phyloP scores from a whole-genome alignment of 2,113 vertebrate species.

The Zeus faber region DNA sequence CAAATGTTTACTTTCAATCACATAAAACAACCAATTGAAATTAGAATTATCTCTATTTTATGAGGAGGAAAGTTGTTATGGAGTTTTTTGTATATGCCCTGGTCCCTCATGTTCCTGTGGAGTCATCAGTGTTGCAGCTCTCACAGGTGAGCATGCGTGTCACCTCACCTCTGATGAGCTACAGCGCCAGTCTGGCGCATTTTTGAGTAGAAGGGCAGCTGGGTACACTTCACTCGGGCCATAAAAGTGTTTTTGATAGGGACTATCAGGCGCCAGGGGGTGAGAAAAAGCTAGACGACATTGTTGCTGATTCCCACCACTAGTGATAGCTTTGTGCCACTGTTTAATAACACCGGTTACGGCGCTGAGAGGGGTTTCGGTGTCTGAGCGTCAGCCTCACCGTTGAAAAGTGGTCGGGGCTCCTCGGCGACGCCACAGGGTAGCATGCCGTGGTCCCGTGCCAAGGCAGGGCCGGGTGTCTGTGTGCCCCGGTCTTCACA shows the following conservation, averaged over 20 bases:
- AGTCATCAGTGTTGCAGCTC: constrained; percentile 18
- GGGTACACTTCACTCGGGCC: constrained; percentile 57
- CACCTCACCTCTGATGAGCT: constrained; percentile 42
- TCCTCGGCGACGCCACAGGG: constrained; percentile 70
- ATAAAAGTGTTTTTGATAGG: constrained; percentile 61
- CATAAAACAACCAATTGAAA: too few species aligned
- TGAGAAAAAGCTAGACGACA: constrained; percentile 41
- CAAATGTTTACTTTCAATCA: too few species aligned
- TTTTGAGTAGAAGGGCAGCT: constrained; percentile 72
- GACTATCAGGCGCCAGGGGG: constrained; percentile 61
- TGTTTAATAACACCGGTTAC: constrained; percentile 54
- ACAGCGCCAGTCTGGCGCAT: constrained; percentile 60
- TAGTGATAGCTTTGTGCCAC: constrained; percentile 4
- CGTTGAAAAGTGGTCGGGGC: constrained; percentile 76
- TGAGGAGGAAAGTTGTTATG: too few species aligned
- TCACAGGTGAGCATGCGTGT: constrained; percentile 50
- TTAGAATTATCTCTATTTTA: too few species aligned
- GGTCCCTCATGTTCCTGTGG: constrained; percentile 16
- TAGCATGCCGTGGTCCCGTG: constrained; percentile 70
- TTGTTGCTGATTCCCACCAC: constrained; percentile 35
- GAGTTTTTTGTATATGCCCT: constrained; percentile 14
- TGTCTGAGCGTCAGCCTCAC: constrained; percentile 50
- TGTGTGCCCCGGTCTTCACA: constrained; percentile 70
- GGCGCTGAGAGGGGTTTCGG: too few species aligned
- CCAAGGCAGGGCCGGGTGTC: constrained; percentile 66